Conservation (phyloP, 2,113 vertebrate genomes). For the Spilogale gracilis region DNA sequence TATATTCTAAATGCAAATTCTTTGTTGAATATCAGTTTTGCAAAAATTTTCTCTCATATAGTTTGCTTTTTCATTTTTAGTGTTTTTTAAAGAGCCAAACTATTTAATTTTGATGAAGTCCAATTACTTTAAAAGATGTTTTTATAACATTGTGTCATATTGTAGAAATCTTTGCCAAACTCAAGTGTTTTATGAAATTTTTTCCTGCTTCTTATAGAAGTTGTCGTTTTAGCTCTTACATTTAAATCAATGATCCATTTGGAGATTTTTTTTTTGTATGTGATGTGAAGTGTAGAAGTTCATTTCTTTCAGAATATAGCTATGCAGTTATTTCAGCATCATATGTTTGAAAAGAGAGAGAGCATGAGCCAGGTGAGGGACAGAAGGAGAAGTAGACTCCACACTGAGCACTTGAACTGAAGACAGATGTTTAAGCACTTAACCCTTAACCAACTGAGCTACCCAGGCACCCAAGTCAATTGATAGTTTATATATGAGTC, state of each 20-base stretch:
- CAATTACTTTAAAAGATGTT: neutral
- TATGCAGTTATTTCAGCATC: neutral
- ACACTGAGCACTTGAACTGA: too few species aligned
- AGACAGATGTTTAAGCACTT: too few species aligned
- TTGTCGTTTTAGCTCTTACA: neutral
- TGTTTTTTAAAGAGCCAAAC: neutral
- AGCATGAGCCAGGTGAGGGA: too few species aligned
- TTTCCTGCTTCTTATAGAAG: neutral
- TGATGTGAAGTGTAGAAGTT: neutral
- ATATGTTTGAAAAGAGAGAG: neutral
- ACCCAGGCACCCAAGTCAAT: neutral
- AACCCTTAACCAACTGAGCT: too few species aligned
- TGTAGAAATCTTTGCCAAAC: neutral
- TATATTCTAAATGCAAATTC: neutral
- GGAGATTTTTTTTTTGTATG: neutral
- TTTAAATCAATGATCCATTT: neutral
- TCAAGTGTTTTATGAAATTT: neutral
- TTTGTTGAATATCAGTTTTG: neutral
- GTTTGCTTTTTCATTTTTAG: neutral
- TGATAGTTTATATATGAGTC: neutral
- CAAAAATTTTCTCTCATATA: neutral
- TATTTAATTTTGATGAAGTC: neutral
- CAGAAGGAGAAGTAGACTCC: too few species aligned
- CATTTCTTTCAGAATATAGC: neutral
- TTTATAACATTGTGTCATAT: neutral